Evolutionary conservation across 2,113 vertebrate genomes (phyloP).

Genomic region (Indicator maculatus): DNA sequence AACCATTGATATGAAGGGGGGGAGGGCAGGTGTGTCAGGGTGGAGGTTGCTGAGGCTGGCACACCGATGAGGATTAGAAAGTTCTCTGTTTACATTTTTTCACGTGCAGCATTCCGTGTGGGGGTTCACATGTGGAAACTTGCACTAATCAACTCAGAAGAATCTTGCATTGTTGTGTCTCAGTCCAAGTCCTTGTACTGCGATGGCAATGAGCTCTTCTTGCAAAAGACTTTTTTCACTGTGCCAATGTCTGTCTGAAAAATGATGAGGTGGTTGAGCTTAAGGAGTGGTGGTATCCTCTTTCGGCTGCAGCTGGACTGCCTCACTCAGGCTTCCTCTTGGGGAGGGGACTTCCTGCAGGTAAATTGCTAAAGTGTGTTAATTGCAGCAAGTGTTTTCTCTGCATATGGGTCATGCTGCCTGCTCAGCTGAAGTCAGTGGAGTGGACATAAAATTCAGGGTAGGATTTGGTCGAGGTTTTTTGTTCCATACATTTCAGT

Average conservation of each 20-base stretch:
- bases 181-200: constrained; percentile 73
- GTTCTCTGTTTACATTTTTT: constrained; percentile 76
- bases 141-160: constrained; percentile 76
- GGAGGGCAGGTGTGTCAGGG: neutral
- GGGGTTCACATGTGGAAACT: constrained; percentile 70
- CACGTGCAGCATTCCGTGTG: constrained; percentile 70
- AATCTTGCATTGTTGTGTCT: constrained; percentile 70
- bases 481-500: neutral
- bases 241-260: constrained; percentile 76
- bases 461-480: neutral
- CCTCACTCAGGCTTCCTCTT: neutral
- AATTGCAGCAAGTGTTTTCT: neutral
- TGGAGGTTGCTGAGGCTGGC: neutral
- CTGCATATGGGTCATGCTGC: accelerated
- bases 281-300: constrained; percentile 73
- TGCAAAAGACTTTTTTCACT: constrained; percentile 71
- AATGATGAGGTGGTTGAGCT: constrained; percentile 72
- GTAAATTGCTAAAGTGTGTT: neutral
- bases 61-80: constrained; percentile 42
- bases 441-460: neutral
- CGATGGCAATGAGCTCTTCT: constrained; percentile 74
- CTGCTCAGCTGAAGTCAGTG: neutral
- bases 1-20: constrained; percentile 46
- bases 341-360: neutral
- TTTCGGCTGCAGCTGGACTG: neutral